Percentiles rank a stretch among this genome's conserved stretches.
Evolutionary conservation across 2,888 invertebrate species (phyloP).

Genomic region (Yponomeuta plumbellus): DNA sequence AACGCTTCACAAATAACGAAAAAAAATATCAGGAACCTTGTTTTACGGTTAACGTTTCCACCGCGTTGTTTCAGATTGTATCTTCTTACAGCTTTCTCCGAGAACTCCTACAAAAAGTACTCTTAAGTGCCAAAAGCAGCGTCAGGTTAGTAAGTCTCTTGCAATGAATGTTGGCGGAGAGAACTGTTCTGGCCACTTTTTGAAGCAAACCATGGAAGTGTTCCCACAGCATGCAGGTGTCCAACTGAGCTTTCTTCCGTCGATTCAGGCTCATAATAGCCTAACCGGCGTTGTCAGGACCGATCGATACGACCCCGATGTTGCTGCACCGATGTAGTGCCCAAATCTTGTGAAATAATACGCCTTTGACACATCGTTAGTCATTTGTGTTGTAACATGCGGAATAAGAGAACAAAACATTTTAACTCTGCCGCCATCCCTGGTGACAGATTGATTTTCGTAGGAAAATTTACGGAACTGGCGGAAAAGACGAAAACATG

Average conservation of each 20-base stretch:
- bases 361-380: not conserved
- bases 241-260: not conserved
- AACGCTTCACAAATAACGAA: not conserved
- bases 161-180: not conserved
- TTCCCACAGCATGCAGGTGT: no score
- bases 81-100: not conserved
- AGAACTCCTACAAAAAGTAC: not conserved
- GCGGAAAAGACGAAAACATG: no score
- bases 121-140: no score
- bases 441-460: not conserved
- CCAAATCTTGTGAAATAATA: not conserved
- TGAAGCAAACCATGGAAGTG: not conserved
- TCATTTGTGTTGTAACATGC: not conserved
- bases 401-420: not conserved
- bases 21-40: not conserved
- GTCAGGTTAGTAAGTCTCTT: no score
- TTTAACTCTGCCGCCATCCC: not conserved
- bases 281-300: not conserved
- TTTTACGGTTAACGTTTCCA: not conserved
- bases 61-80: not conserved
- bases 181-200: not conserved
- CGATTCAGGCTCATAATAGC: slow-evolving; percentile 4
- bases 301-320: not conserved
- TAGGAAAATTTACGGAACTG: no score
- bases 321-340: not conserved